Evolutionary conservation across 2,113 vertebrate genomes (phyloP).

Genomic region (Hassar affinis): DNA sequence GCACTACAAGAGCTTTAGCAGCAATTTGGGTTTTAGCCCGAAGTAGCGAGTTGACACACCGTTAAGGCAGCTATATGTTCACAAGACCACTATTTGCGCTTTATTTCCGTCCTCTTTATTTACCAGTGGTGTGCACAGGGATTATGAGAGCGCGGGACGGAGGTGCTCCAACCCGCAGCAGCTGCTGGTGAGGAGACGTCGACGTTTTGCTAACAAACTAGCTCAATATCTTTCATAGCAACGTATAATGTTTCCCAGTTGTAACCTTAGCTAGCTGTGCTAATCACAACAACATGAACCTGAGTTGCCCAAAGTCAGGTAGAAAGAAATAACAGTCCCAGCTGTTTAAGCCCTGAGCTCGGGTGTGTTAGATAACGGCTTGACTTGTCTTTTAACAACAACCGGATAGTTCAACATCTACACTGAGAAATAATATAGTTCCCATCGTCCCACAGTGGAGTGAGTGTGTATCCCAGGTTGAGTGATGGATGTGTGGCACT

Average conservation of each 20-base stretch:
- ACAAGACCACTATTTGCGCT: constrained; percentile 9
- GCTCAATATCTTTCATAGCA: constrained; percentile 11
- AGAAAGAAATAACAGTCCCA: not conserved
- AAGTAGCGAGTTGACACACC: constrained; percentile 47
- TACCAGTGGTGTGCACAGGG: constrained; percentile 41
- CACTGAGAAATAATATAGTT: not conserved
- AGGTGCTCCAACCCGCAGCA: constrained; percentile 64
- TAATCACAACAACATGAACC: constrained; percentile 14
- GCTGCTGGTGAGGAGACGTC: constrained; percentile 69
- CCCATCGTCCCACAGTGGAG: not conserved
- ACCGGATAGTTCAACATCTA: not conserved
- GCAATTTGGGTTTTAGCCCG: not conserved
- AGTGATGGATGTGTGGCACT: not conserved
- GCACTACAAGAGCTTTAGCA: not conserved
- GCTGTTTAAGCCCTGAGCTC: not conserved
- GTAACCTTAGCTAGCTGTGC: constrained; percentile 19
- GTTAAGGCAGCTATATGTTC: constrained; percentile 38
- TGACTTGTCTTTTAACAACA: not conserved
- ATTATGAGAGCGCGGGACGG: constrained; percentile 66
- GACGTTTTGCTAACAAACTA: constrained; percentile 41
- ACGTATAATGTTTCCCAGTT: not conserved
- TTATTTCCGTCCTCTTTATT: not conserved
- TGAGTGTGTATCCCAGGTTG: not conserved
- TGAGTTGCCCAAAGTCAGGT: not conserved
- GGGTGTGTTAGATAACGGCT: not conserved